A percentile compares a stretch with the other conserved stretches of the same genome.
These are phyloP conservation scores for Trissonchulus sp. DNA, from an alignment of 2,888 invertebrate genomes.

Conservation along the genomic window DNA sequence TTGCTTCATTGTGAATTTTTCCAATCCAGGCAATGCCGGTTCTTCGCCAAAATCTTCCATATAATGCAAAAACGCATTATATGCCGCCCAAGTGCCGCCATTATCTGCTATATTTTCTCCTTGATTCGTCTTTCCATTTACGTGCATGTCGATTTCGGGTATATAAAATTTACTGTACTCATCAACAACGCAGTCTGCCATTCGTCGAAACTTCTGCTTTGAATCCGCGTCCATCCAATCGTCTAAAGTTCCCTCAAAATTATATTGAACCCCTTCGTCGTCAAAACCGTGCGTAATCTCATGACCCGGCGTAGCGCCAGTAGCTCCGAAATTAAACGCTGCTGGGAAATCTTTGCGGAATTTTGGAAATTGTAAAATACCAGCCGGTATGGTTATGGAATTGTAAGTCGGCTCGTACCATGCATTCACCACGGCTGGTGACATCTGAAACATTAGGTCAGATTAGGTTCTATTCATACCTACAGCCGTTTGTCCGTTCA, in stretches of 20 bases:
- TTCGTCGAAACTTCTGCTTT: constrained; percentile 34
- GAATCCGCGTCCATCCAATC: constrained; percentile 38
- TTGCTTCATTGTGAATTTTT: constrained; percentile 51
- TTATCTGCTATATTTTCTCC: constrained; percentile 56
- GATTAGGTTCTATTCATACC: neutral
- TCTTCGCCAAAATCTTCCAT: neutral
- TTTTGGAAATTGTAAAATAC: constrained; percentile 36
- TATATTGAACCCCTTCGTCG: constrained; percentile 40
- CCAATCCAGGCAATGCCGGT: constrained; percentile 47
- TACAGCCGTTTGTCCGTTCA: neutral
- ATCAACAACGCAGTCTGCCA: constrained; percentile 40
- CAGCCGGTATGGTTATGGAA: constrained; percentile 39
- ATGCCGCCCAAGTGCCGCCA: constrained; percentile 53
- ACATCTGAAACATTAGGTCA: neutral
- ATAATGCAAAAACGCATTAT: constrained; percentile 42
- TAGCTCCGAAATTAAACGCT: constrained; percentile 41
- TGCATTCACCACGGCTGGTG: constrained; percentile 25
- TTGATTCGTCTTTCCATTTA: constrained; percentile 52
- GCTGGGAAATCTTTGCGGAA: constrained; percentile 49
- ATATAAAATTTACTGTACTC: constrained; percentile 36
- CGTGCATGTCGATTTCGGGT: neutral
- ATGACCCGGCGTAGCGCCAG: constrained; percentile 38
- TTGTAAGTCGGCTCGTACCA: constrained; percentile 32
- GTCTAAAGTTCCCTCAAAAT: constrained; percentile 35
- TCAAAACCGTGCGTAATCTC: constrained; percentile 40